Conservation (phyloP, 1,140 invertebrate species). For the Drosophila sulfurigaster region DNA sequence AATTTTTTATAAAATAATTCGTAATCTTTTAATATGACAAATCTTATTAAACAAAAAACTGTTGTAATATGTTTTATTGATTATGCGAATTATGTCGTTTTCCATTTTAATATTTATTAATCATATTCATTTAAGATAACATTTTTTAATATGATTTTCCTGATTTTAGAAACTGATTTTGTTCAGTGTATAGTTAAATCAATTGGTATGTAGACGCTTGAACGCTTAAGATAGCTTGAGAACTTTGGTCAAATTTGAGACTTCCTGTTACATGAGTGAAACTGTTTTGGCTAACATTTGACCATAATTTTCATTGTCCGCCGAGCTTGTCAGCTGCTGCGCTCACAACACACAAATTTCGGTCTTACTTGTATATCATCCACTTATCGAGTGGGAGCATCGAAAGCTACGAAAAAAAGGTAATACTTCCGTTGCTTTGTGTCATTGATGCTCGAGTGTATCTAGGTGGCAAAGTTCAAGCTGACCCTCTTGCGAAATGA, state of each 20-base stretch:
- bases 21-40: no score
- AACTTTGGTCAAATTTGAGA: slow-evolving; percentile 39
- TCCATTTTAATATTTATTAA: no score
- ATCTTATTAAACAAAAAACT: no score
- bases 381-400: slow-evolving; percentile 54
- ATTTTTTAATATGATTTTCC: no score
- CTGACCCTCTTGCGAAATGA: slow-evolving; percentile 5
- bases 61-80: no score
- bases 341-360: background rate
- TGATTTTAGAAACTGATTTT: no score
- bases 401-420: slow-evolving; percentile 36
- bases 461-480: slow-evolving; percentile 34
- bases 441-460: slow-evolving; percentile 13
- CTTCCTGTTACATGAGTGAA: slow-evolving; percentile 26
- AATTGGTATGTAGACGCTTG: slow-evolving; percentile 10
- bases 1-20: no score
- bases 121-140: no score
- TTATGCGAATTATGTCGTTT: no score
- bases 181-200: background rate
- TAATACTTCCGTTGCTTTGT: slow-evolving; percentile 59
- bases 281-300: slow-evolving; percentile 33
- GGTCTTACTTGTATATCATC: slow-evolving; percentile 39
- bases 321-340: slow-evolving; percentile 43
- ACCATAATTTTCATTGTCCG: slow-evolving; percentile 26
- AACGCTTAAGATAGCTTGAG: background rate